Conservation (phyloP, 2,797 vertebrate genomes). For the Ispidina picta region DNA sequence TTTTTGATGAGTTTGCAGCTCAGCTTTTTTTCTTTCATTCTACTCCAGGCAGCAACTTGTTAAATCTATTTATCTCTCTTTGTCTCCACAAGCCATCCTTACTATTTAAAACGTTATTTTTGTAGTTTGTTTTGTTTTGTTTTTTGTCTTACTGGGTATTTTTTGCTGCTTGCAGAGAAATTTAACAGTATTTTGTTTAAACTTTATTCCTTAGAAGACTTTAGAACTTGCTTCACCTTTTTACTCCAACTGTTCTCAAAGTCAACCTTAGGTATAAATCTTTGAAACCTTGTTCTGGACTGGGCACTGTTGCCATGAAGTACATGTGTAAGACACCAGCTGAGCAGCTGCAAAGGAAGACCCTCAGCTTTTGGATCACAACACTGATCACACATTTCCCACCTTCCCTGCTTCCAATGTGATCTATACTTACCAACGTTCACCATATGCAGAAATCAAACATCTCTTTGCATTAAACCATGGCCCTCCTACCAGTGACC, state of each 20-base stretch:
- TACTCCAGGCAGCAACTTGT: neutral
- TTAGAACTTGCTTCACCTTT: neutral
- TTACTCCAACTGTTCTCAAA: neutral
- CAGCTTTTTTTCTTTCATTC: neutral
- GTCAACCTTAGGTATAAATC: neutral
- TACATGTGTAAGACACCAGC: rapidly evolving
- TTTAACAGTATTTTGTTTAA: neutral
- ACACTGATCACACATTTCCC: neutral
- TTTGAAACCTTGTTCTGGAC: neutral
- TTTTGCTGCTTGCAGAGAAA: neutral
- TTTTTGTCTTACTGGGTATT: neutral
- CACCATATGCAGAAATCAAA: neutral
- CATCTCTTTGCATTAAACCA: neutral
- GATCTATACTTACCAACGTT: neutral
- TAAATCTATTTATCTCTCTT: neutral
- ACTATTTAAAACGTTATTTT: neutral
- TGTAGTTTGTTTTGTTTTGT: no score
- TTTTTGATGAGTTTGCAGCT: constrained; percentile 56
- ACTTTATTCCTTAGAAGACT: neutral
- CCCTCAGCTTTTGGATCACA: neutral
- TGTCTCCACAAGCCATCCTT: neutral
- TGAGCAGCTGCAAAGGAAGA: neutral
- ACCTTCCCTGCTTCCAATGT: neutral
- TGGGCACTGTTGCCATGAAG: neutral
- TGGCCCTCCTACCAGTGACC: neutral